Conservation (phyloP, 2,888 invertebrate genomes). For the Tetramorium bicarinatum region DNA sequence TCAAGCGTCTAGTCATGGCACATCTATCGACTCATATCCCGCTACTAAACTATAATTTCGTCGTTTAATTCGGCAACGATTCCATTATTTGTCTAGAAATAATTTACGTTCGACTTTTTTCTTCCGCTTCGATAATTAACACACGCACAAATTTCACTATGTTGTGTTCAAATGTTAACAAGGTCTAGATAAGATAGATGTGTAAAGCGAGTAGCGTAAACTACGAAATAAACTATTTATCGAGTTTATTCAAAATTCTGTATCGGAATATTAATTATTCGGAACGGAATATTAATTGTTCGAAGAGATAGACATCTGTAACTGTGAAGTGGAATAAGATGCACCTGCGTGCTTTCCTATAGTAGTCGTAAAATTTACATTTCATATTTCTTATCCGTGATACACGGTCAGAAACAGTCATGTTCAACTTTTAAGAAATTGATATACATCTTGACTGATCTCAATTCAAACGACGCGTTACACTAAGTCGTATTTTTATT, state of each 20-base stretch:
- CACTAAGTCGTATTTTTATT: conserved; percentile 32
- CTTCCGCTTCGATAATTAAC: conserved; percentile 50
- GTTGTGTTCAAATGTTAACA: conserved; percentile 42
- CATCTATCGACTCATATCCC: conserved; percentile 62
- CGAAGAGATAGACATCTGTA: neutral
- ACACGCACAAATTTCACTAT: conserved; percentile 69
- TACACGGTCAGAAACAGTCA: neutral
- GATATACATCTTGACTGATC: conserved; percentile 35
- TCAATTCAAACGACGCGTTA: conserved; percentile 11
- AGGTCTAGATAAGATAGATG: conserved; percentile 11
- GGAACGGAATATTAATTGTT: conserved; percentile 4
- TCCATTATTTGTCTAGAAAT: conserved; percentile 26
- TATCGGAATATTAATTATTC: conserved; percentile 9
- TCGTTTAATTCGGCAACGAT: conserved; percentile 21
- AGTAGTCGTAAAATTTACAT: neutral
- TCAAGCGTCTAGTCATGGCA: conserved; percentile 71
- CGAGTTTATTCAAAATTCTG: neutral
- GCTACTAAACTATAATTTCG: conserved; percentile 59
- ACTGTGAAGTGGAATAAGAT: neutral
- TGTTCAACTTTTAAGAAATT: conserved; percentile 13
- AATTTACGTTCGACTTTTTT: conserved; percentile 39
- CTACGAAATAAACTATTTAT: conserved; percentile 15
- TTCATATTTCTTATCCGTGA: neutral
- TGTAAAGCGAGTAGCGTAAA: neutral
- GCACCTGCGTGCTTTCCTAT: neutral